phyloP scores from a whole-genome alignment of 1,140 invertebrate genomes.

The Polyergus mexicanus region DNA sequence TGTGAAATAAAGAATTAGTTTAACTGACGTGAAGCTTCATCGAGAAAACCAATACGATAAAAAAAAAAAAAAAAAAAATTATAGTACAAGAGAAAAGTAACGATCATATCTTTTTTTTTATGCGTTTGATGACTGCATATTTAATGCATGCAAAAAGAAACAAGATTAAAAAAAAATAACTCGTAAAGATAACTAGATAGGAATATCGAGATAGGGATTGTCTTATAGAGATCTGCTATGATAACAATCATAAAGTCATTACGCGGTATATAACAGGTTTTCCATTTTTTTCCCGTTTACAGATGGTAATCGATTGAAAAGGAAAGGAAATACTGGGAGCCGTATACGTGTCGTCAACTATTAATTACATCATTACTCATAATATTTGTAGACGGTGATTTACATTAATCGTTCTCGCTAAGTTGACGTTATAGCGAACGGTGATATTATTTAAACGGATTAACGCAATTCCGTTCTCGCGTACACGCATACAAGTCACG shows the following conservation, averaged over 20 bases:
- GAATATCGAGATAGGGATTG: slow-evolving; percentile 62
- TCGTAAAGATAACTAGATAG: slow-evolving; percentile 54
- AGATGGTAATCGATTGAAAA: slow-evolving; percentile 70
- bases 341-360: slow-evolving; percentile 66
- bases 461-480: not conserved
- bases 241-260: slow-evolving; percentile 74
- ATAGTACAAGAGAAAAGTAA: slow-evolving; percentile 5
- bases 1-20: slow-evolving; percentile 10
- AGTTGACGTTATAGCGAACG: slow-evolving; percentile 46
- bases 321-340: slow-evolving; percentile 73
- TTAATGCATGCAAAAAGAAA: slow-evolving; percentile 16
- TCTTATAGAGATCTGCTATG: slow-evolving; percentile 47
- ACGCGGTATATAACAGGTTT: slow-evolving; percentile 71
- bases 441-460: slow-evolving; percentile 2
- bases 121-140: slow-evolving; percentile 18
- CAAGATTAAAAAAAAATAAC: not conserved
- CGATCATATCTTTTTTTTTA: slow-evolving; percentile 30
- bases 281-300: slow-evolving; percentile 56
- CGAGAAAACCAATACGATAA: not conserved
- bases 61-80: not conserved
- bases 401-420: slow-evolving; percentile 56
- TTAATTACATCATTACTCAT: slow-evolving; percentile 73
- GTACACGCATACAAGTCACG: not conserved
- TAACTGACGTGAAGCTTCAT: not conserved
- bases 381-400: slow-evolving; percentile 70